Conservation (phyloP, 2,113 vertebrate genomes). For the Brachirus orientalis region DNA sequence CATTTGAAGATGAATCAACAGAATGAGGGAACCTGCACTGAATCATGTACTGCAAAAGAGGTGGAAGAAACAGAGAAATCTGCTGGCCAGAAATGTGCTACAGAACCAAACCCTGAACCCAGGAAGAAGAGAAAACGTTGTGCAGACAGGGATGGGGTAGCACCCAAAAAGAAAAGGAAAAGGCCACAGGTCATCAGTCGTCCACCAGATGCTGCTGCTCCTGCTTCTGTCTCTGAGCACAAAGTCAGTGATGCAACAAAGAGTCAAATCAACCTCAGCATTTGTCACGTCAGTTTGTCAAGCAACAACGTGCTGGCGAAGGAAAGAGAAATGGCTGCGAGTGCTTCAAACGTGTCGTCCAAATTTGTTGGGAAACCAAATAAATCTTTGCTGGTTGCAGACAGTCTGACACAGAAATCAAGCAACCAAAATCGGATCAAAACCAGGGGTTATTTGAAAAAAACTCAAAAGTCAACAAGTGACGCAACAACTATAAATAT, state of each 20-base stretch:
- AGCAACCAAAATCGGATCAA: constrained; percentile 5
- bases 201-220: background rate
- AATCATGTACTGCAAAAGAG: background rate
- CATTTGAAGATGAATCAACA: background rate
- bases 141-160: background rate
- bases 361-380: background rate
- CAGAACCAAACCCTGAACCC: background rate
- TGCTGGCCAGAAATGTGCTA: background rate
- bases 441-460: constrained; percentile 36
- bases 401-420: background rate
- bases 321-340: constrained; percentile 3
- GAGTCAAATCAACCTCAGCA: background rate
- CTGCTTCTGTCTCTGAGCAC: background rate
- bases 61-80: background rate
- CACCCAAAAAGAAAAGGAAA: constrained; percentile 18
- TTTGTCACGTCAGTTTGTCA: constrained; percentile 56
- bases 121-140: background rate
- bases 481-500: background rate
- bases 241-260: constrained; percentile 3
- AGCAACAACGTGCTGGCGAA: constrained; percentile 51
- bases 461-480: background rate
- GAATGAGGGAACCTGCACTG: background rate
- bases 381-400: background rate
- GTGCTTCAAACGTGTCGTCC: background rate
- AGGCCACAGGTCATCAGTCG: background rate